A percentile compares a stretch with the other conserved stretches of the same genome.
These are phyloP conservation scores for Platichthys stellatus DNA, from an alignment of 2,113 vertebrate genomes.

Conservation along the genomic window DNA sequence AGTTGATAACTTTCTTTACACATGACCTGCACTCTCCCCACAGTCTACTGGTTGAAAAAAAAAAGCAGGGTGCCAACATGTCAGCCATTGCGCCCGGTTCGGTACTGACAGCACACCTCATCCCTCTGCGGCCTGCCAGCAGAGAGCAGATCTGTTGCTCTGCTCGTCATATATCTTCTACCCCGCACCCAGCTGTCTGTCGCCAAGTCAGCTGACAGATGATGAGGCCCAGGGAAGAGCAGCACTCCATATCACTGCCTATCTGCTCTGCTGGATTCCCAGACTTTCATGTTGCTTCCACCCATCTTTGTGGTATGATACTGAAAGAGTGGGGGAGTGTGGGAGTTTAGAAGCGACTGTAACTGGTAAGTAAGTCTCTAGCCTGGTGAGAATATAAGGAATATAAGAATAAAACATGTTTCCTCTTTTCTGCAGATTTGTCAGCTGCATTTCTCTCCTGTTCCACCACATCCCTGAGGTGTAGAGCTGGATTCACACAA, in stretches of 20 bases:
- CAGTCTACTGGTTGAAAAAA: neutral
- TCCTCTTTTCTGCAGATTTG: too few relatives aligned
- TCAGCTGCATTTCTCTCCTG: too few relatives aligned
- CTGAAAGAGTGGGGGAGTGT: too few relatives aligned
- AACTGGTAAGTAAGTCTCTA: too few relatives aligned
- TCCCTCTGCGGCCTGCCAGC: constrained; percentile 12
- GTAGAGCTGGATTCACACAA: too few relatives aligned
- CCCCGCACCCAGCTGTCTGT: constrained; percentile 17
- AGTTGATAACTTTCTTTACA: neutral
- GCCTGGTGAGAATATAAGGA: too few relatives aligned
- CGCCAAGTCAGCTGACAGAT: constrained; percentile 44
- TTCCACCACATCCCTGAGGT: too few relatives aligned
- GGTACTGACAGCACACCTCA: constrained; percentile 44
- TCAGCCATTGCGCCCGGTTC: constrained; percentile 1
- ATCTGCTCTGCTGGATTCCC: neutral
- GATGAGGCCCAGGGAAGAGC: neutral
- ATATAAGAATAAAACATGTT: too few relatives aligned
- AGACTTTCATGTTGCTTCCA: neutral
- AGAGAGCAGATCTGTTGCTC: constrained; percentile 32
- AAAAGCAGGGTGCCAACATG: neutral
- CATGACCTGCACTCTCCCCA: neutral
- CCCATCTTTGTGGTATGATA: neutral
- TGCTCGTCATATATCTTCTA: constrained; percentile 42
- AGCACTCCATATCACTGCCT: neutral
- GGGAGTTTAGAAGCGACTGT: too few relatives aligned